These are phyloP conservation scores for Periparus ater DNA, from an alignment of 2,797 vertebrate species.

Conservation along the genomic window DNA sequence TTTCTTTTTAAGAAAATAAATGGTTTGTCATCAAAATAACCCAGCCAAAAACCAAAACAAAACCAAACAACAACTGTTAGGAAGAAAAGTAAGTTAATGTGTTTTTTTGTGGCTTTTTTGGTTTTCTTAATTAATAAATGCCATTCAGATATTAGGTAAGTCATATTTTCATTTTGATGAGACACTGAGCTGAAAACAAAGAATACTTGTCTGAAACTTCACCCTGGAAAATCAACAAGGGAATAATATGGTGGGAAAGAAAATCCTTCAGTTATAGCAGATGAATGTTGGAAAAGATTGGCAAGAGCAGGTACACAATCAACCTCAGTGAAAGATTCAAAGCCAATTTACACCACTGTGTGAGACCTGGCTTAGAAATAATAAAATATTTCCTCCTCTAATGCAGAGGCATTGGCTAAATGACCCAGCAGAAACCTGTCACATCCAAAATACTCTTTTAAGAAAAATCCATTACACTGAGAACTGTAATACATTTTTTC, in stretches of 20 bases:
- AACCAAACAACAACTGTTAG: not conserved
- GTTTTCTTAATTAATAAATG: not conserved
- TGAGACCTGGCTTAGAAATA: not conserved
- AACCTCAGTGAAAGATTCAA: not conserved
- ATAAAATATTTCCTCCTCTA: not conserved
- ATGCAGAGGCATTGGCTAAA: not conserved
- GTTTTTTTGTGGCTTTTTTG: not conserved
- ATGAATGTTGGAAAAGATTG: not conserved
- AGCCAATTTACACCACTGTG: not conserved
- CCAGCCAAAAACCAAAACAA: not conserved
- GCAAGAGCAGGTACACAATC: not conserved
- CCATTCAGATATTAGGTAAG: not conserved
- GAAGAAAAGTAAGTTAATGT: not conserved
- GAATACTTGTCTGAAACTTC: not conserved
- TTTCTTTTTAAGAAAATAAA: not conserved
- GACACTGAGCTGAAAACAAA: not conserved
- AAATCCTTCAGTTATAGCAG: not conserved
- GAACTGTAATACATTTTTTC: not conserved
- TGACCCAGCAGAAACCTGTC: not conserved
- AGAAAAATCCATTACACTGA: not conserved
- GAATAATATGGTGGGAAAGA: not conserved
- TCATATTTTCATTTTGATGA: not conserved
- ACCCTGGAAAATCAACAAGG: not conserved
- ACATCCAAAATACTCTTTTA: not conserved
- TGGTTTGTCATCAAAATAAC: fast-evolving